These are phyloP conservation scores for Stenolophus ochropezus DNA, from an alignment of 2,888 invertebrate species.

Conservation along the genomic window DNA sequence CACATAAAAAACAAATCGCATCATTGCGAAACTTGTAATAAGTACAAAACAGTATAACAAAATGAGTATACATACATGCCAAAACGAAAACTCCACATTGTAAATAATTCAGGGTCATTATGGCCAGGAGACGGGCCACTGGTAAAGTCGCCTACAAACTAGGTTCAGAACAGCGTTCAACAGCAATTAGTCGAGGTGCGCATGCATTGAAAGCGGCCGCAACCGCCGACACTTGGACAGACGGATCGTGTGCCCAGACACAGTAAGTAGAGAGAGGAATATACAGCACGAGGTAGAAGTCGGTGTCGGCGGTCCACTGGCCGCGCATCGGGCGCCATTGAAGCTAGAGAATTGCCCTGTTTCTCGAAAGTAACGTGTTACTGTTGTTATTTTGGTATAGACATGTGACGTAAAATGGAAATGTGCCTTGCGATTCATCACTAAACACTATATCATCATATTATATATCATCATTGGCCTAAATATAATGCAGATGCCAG, in stretches of 20 bases:
- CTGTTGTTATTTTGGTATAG: constrained; percentile 46
- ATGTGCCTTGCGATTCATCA: constrained; percentile 55
- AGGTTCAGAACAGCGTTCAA: constrained; percentile 60
- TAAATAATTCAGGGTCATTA: constrained; percentile 59
- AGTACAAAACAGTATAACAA: constrained; percentile 60
- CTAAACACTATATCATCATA: constrained; percentile 52
- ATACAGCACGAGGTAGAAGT: constrained; percentile 46
- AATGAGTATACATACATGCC: constrained; percentile 60
- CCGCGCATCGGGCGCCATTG: constrained; percentile 57
- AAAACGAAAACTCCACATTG: constrained; percentile 55
- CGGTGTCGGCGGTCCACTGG: constrained; percentile 16
- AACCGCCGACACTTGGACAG: constrained; percentile 46
- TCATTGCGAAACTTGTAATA: constrained; percentile 53
- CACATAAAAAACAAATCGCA: constrained; percentile 59
- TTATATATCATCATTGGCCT: constrained; percentile 46
- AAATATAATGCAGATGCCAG: constrained; percentile 50
- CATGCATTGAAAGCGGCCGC: constrained; percentile 55
- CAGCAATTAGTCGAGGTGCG: constrained; percentile 60
- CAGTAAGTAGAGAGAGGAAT: constrained; percentile 34
- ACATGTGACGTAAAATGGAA: constrained; percentile 51
- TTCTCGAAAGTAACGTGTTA: constrained; percentile 60
- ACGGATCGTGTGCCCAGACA: too few relatives aligned
- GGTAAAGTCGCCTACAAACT: constrained; percentile 57
- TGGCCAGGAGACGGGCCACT: constrained; percentile 55
- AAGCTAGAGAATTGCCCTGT: constrained; percentile 72